Evolutionary conservation across 2,113 vertebrate species (phyloP).

Genomic region (Pimephales promelas): DNA sequence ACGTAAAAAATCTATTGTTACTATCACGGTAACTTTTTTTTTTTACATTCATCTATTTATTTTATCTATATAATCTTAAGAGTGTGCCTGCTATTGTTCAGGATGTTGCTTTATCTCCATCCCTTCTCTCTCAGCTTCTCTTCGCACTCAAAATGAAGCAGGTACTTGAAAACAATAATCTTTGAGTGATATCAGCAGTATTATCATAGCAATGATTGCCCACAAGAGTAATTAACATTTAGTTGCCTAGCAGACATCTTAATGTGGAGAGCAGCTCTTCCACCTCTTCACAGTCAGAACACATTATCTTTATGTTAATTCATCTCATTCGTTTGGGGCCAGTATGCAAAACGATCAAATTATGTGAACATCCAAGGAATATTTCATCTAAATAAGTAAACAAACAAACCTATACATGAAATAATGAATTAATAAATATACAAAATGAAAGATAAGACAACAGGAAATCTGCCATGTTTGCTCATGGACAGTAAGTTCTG

Average conservation of each 20-base stretch:
- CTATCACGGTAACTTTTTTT: no score
- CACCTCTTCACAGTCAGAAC: background rate
- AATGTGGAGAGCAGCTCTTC: background rate
- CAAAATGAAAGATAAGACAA: no score
- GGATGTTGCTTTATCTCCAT: background rate
- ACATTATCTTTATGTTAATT: constrained; percentile 26
- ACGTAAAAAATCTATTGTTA: no score
- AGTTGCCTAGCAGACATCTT: constrained; percentile 42
- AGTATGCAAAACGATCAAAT: background rate
- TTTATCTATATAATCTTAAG: background rate
- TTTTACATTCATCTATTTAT: no score
- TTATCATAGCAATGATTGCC: constrained; percentile 23
- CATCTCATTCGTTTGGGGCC: background rate
- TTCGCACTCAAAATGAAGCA: constrained; percentile 12
- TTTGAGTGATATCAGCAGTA: constrained; percentile 4
- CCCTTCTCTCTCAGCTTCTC: background rate
- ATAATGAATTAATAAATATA: no score
- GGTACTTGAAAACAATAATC: constrained; percentile 35
- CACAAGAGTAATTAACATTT: constrained; percentile 31
- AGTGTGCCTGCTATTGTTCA: background rate
- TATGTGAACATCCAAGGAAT: background rate
- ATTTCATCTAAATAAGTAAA: background rate
- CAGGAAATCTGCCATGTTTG: no score
- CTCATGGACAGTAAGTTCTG: no score
- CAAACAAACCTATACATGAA: no score